Evolutionary conservation across 1,140 invertebrate species (phyloP), one percentile per base, ranked within the genome.

Genomic region (Meloidogyne hapla): DNA sequence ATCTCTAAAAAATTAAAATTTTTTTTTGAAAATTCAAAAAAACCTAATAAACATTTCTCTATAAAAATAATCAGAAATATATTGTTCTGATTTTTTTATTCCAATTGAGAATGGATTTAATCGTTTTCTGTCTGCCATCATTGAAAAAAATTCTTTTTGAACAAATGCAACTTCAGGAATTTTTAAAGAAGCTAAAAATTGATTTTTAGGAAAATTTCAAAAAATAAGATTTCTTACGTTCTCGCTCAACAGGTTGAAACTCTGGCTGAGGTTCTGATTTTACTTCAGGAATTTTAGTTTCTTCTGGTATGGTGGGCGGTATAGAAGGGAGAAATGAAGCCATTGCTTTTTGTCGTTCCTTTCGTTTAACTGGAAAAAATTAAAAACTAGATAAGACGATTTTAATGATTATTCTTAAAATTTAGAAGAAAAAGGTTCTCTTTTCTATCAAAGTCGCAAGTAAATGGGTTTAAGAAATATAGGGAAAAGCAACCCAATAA

Each of bases 51-150:
- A 40, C 56, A 78, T 42, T 48, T 78, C 77, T 21, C 77, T 23
- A 25, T 78, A 78, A 62, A 78, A 78, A 38, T 78, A 78, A 56
- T 78, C 77, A 18, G 42, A 45, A n/a, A 33, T 23, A 15, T 66
- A 26, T 25, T 76, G 28, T 13, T 25, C 26, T 6, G 2, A 8
- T 42, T 33, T 40, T 12, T 62, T 45, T 23, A 72, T 15, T 13
- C 71, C 64, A 62, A 15, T 10, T 13, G 77, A 77, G 23, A 78
- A 33, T 15, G 77, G 77, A 40, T 78, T 78, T 33, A 77, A 42
- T 21, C 56, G 38, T 6, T 72, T 62, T n/a, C 40, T 72, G 21
- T 42, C 69, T 1, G 65, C n/a, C 21, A 38, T n/a, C 65, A 38
- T 67, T 8, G 21, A n/a, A 67, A 42, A 33, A 42, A 56, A 56